Evolutionary conservation across 1,140 invertebrate species (phyloP), one percentile per base, ranked within the genome.

Genomic region (Zaprionus inermis): DNA sequence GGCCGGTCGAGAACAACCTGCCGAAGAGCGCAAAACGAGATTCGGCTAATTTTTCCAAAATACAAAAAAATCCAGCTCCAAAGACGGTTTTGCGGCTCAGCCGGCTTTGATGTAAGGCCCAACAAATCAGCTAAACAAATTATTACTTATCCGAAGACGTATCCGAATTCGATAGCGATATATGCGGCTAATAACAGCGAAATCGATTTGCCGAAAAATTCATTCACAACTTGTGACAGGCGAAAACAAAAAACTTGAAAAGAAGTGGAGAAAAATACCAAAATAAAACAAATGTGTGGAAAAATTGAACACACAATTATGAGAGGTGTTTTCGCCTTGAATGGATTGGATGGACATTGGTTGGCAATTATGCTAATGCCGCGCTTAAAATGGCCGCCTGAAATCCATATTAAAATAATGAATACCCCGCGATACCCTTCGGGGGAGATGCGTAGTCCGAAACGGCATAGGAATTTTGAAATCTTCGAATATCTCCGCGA

Each of bases 281-380:
- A 61, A n/a, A 55, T 18, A 56, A 58, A 70, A 55, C 38, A 60
- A 79, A 81, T 69, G 75, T 76, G 78, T 76, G 72, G 79, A 86
- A 85, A 86, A 82, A 86, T 86, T 86, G 70, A 73, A 88, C 22
- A 77, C 66, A 82, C 86, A 88, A 82, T 88, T 83, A 86, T 86
- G 72, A 79, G 72, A 86, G 79, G 79, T 88, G 83, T 79, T 83
- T 88, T 86, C 59, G 79, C 79, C 83, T 86, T 86, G 82, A 86
- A 73, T 85, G 78, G 70, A 76, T 81, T 85, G 78, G 70, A 76
- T 81, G 76, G 76, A 88, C 79, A 88, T 76, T 79, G 73, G 72
- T 67, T 72, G 72, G 70, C 83, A 88, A 86, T 86, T 86, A 86
- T 86, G 83, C 84, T 86, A 86, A 86, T 88, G 68, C 69, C 66